Evolutionary conservation across 2,888 invertebrate genomes (phyloP).

Genomic region (Parnassius apollo): DNA sequence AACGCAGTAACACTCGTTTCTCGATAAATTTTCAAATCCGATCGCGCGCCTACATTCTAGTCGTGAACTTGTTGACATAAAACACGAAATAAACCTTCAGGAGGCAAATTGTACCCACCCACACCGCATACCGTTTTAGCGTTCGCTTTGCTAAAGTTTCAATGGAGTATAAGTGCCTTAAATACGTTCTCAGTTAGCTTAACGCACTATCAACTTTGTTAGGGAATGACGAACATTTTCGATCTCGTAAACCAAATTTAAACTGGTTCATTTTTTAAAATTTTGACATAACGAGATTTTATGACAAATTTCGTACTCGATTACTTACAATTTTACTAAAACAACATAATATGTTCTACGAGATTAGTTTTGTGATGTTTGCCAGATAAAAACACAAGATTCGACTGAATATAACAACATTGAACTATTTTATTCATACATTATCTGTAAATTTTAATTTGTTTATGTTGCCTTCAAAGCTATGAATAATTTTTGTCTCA

Average conservation of each 20-base stretch:
- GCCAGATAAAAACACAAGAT: too few species aligned
- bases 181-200: conserved; percentile 13
- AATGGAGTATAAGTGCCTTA: conserved; percentile 20
- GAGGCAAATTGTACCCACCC: conserved; percentile 15
- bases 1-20: conserved; percentile 5
- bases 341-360: too few species aligned
- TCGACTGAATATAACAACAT: too few species aligned
- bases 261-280: not conserved
- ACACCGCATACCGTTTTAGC: conserved; percentile 14
- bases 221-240: not conserved
- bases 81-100: conserved; percentile 6
- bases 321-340: not conserved
- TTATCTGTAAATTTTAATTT: too few species aligned
- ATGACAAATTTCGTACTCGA: not conserved
- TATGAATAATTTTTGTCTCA: too few species aligned
- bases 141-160: conserved; percentile 17
- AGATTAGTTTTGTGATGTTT: too few species aligned
- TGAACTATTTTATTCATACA: too few species aligned
- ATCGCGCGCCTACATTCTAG: not conserved
- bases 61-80: conserved; percentile 19
- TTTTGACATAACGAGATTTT: too few species aligned
- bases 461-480: too few species aligned
- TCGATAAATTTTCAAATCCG: conserved; percentile 16
- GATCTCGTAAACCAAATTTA: conserved; percentile 3
- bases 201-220: conserved; percentile 11